Conservation (phyloP, 2,888 invertebrate genomes). For the Platycheirus albimanus region DNA sequence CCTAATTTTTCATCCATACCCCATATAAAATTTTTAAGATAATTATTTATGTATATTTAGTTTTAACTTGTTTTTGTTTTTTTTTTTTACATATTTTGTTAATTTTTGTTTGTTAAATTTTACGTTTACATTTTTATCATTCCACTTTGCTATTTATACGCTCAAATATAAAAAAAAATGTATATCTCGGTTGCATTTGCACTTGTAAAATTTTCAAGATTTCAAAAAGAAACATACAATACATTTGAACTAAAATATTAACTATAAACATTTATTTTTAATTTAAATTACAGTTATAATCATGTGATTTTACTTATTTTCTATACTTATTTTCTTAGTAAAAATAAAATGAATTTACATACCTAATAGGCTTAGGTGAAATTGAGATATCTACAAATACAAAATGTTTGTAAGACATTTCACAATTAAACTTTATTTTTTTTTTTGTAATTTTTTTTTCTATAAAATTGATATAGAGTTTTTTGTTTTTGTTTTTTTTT, state of each 20-base stretch:
- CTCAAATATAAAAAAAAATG: constrained; percentile 22
- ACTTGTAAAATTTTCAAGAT: constrained; percentile 19
- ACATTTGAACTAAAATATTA: constrained; percentile 43
- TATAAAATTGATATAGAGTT: constrained; percentile 60
- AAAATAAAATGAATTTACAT: constrained; percentile 20
- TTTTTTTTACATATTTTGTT: constrained; percentile 4
- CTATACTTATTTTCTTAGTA: constrained; percentile 16
- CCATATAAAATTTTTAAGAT: constrained; percentile 71
- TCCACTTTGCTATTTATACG: constrained; percentile 54
- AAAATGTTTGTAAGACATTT: constrained; percentile 39
- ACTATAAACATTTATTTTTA: constrained; percentile 37
- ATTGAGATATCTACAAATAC: constrained; percentile 65
- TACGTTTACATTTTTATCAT: constrained; percentile 43
- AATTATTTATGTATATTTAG: constrained; percentile 44
- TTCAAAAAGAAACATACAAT: constrained; percentile 19
- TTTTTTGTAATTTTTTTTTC: constrained; percentile 25
- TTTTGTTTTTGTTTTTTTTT: constrained; percentile 3
- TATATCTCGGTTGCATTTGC: constrained; percentile 33
- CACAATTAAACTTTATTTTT: neutral
- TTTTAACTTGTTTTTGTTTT: constrained; percentile 19
- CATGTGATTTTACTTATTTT: constrained; percentile 19
- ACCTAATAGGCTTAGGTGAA: constrained; percentile 40
- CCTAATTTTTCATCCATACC: constrained; percentile 68
- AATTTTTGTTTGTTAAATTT: constrained; percentile 6
- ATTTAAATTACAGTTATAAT: constrained; percentile 61